A percentile compares a stretch with the other conserved stretches of the same genome.
Conservation (phyloP, 2,888 invertebrate species). For the Osmoderma eremita region DNA sequence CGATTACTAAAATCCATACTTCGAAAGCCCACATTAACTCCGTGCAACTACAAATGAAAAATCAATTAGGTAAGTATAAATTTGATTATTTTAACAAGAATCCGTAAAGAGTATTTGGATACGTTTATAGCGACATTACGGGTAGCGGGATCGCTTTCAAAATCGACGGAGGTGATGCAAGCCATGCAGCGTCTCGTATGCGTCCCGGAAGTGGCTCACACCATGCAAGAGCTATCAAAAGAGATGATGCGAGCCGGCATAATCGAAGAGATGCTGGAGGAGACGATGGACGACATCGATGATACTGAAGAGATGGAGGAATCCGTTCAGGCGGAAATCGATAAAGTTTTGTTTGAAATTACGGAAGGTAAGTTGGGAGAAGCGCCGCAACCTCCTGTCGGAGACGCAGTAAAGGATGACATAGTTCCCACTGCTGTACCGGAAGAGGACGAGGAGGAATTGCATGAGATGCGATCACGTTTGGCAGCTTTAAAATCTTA, state of each 20-base stretch:
- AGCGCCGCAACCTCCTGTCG: slow-evolving; percentile 84
- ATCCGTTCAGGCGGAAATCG: slow-evolving; percentile 86
- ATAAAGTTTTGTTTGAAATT: slow-evolving; percentile 81
- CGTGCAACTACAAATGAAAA: slow-evolving; percentile 96
- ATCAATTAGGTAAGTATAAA: slow-evolving; percentile 81
- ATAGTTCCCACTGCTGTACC: slow-evolving; percentile 69
- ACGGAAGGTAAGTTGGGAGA: slow-evolving; percentile 92
- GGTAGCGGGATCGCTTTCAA: slow-evolving; percentile 91
- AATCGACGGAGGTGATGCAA: slow-evolving; percentile 98
- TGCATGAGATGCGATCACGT: slow-evolving; percentile 92
- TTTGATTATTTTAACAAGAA: not conserved
- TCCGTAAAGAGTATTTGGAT: not conserved
- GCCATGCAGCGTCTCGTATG: slow-evolving; percentile 93
- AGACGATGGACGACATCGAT: slow-evolving; percentile 93
- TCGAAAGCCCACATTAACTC: slow-evolving; percentile 98
- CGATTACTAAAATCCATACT: slow-evolving; percentile 90
- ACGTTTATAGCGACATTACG: slow-evolving; percentile 82
- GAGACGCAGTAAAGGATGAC: slow-evolving; percentile 68
- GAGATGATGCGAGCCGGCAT: slow-evolving; percentile 99
- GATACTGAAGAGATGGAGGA: slow-evolving; percentile 97
- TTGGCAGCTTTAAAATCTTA: slow-evolving; percentile 90
- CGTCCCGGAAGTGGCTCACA: slow-evolving; percentile 92
- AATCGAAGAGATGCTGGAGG: slow-evolving; percentile 98
- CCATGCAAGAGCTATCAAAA: slow-evolving; percentile 97
- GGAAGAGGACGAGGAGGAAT: slow-evolving; percentile 76